Conservation (phyloP, 1,140 invertebrate species). For the Xylocopa sonorina region DNA sequence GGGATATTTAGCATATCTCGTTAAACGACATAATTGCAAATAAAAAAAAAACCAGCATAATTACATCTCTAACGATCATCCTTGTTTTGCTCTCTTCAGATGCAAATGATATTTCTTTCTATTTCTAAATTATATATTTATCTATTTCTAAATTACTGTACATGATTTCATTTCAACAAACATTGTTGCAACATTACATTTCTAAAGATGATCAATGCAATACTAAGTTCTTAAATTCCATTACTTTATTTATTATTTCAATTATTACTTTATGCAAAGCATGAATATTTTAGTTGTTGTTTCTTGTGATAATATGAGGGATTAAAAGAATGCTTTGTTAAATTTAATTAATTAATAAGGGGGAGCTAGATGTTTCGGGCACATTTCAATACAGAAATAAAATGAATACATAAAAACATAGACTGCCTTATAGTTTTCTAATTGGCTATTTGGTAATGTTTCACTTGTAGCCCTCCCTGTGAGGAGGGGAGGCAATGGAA, state of each 20-base stretch:
- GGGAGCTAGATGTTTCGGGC: slow-evolving; percentile 51
- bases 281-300: slow-evolving; percentile 1
- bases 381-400: slow-evolving; percentile 65
- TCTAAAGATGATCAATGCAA: not conserved
- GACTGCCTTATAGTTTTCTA: slow-evolving; percentile 73
- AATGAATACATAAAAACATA: slow-evolving; percentile 59
- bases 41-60: slow-evolving; percentile 18
- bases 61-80: slow-evolving; percentile 1
- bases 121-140: not conserved
- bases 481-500: slow-evolving; percentile 78
- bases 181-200: slow-evolving; percentile 24
- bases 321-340: slow-evolving; percentile 34
- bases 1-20: slow-evolving; percentile 74
- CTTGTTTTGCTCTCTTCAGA: slow-evolving; percentile 1
- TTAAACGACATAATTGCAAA: slow-evolving; percentile 34
- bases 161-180: not conserved
- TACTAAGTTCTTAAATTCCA: slow-evolving; percentile 8
- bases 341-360: slow-evolving; percentile 34
- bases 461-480: slow-evolving; percentile 82
- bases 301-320: not conserved
- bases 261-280: slow-evolving; percentile 2
- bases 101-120: too few relatives aligned
- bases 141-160: not conserved
- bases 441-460: slow-evolving; percentile 82
- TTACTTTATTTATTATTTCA: too few relatives aligned